A percentile compares a stretch with the other conserved stretches of the same genome.
These are phyloP conservation scores for Ammodytes dubius DNA, from an alignment of 2,113 vertebrate species.

Conservation along the genomic window DNA sequence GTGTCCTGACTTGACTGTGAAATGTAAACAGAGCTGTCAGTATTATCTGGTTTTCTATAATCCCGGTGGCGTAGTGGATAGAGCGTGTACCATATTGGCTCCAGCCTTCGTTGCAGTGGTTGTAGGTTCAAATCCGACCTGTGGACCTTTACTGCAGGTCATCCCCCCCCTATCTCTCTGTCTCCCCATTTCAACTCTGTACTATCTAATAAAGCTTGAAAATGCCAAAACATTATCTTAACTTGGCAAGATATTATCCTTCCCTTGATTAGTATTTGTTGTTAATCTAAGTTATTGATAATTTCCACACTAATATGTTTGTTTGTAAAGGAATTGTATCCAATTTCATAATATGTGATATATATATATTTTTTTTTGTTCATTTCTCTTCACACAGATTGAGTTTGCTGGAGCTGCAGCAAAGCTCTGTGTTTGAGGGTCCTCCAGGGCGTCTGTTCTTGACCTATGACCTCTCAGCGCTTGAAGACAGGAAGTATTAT, in stretches of 20 bases:
- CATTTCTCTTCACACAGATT: constrained; percentile 54
- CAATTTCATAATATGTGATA: background rate
- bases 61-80: too few relatives aligned
- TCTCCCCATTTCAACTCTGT: too few relatives aligned
- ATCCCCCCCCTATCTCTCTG: too few relatives aligned
- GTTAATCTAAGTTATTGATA: background rate
- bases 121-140: too few relatives aligned
- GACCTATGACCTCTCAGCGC: constrained; percentile 72
- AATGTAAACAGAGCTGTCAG: background rate
- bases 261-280: background rate
- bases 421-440: constrained; percentile 76
- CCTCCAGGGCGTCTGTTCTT: constrained; percentile 69
- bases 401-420: constrained; percentile 71
- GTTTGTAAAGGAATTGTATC: background rate
- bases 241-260: too few relatives aligned
- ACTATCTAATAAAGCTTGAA: too few relatives aligned
- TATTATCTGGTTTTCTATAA: background rate
- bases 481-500: constrained; percentile 71
- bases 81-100: too few relatives aligned
- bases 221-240: too few relatives aligned
- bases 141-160: too few relatives aligned
- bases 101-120: too few relatives aligned
- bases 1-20: background rate
- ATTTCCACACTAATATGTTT: background rate
- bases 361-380: background rate